A percentile compares a stretch with the other conserved stretches of the same genome.
Evolutionary conservation across 2,113 vertebrate species (phyloP).

Genomic region (Gobio gobio): DNA sequence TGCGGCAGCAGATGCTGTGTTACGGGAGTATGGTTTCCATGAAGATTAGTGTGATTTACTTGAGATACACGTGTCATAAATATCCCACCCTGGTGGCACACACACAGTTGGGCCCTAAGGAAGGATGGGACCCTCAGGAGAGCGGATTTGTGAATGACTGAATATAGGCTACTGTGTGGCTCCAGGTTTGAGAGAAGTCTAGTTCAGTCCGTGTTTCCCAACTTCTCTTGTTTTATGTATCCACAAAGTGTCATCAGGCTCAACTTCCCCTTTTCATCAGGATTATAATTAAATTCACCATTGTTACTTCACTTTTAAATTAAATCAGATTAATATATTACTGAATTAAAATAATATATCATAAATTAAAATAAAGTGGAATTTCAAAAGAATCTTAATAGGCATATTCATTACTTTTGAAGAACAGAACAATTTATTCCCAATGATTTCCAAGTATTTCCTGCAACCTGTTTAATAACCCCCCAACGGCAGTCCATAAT

Average conservation of each 20-base stretch:
- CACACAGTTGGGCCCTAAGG: not conserved
- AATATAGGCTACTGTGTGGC: constrained; percentile 37
- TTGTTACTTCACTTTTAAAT: too few species aligned
- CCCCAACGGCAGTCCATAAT: not conserved
- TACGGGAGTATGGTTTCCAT: constrained; percentile 61
- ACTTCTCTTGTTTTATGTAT: not conserved
- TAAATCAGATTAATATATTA: too few species aligned
- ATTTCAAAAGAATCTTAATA: too few species aligned
- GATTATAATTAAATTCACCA: not conserved
- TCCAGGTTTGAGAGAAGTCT: not conserved
- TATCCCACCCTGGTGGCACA: constrained; percentile 41
- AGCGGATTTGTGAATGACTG: constrained; percentile 21
- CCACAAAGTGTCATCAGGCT: not conserved
- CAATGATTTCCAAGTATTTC: too few species aligned
- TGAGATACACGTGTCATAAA: constrained; percentile 63
- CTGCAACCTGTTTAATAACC: too few species aligned
- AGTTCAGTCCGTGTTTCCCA: not conserved
- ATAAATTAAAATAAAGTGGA: too few species aligned
- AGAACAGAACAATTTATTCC: too few species aligned
- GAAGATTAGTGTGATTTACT: constrained; percentile 72
- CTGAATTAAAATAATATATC: too few species aligned
- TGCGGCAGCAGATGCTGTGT: constrained; percentile 61
- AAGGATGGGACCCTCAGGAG: constrained; percentile 18
- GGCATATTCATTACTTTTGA: too few species aligned
- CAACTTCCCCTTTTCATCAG: not conserved